Evolutionary conservation across 2,888 invertebrate genomes (phyloP).

Genomic region (Monochamus alternatus): DNA sequence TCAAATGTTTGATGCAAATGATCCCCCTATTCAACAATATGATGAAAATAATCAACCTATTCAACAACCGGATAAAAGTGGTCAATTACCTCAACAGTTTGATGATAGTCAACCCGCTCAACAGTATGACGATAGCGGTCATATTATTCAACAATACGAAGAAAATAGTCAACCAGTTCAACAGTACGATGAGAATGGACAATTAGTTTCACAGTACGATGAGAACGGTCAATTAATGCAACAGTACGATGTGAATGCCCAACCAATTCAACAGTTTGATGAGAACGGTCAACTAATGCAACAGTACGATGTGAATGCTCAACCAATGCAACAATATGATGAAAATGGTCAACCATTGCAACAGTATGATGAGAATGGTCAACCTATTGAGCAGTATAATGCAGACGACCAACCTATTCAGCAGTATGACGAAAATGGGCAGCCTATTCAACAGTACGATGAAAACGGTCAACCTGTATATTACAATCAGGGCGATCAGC

Average conservation of each 20-base stretch:
- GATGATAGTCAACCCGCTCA: slow-evolving; percentile 45
- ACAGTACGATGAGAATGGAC: slow-evolving; percentile 44
- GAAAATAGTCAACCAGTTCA: slow-evolving; percentile 46
- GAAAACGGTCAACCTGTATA: slow-evolving; percentile 40
- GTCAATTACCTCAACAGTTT: slow-evolving; percentile 44
- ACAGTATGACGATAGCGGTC: slow-evolving; percentile 55
- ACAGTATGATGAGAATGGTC: slow-evolving; percentile 48
- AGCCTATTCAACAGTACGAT: slow-evolving; percentile 47
- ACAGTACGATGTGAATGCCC: slow-evolving; percentile 56
- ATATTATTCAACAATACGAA: slow-evolving; percentile 56
- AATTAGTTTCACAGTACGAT: slow-evolving; percentile 45
- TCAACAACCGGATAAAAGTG: slow-evolving; percentile 44
- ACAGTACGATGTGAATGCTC: slow-evolving; percentile 55
- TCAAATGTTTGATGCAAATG: slow-evolving; percentile 55
- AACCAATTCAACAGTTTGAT: slow-evolving; percentile 38
- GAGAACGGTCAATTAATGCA: slow-evolving; percentile 56
- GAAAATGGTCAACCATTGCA: slow-evolving; percentile 46
- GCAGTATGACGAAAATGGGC: slow-evolving; percentile 43
- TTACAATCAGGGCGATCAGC: neutral
- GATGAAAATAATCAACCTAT: slow-evolving; percentile 56
- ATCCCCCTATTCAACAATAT: slow-evolving; percentile 55
- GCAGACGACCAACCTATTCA: slow-evolving; percentile 44
- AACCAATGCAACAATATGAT: slow-evolving; percentile 57
- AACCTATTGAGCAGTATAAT: slow-evolving; percentile 43
- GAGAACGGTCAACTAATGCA: slow-evolving; percentile 35